phyloP scores from a whole-genome alignment of 2,888 invertebrate genomes.

The Cabera pusaria region DNA sequence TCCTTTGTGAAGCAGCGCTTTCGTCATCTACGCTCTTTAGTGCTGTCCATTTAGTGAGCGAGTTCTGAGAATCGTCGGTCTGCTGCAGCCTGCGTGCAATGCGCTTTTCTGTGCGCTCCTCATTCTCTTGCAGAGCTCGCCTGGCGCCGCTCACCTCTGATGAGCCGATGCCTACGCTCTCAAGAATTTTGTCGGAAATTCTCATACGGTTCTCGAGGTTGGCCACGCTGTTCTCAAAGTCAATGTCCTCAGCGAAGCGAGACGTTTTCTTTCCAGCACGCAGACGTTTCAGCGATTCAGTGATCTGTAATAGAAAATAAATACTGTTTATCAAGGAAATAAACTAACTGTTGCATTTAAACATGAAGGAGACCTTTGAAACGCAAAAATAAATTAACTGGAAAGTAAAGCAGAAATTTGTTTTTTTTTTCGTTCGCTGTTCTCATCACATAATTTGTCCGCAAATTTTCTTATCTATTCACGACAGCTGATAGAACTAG shows the following conservation, averaged over 20 bases:
- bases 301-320: conserved; percentile 70
- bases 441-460: conserved; percentile 19
- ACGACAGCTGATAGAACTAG: too few relatives aligned
- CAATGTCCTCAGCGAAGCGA: conserved; percentile 84
- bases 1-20: conserved; percentile 85
- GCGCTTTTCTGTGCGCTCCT: conserved; percentile 75
- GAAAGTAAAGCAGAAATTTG: conserved; percentile 4
- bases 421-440: conserved; percentile 11
- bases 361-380: too few relatives aligned
- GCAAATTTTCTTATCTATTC: conserved; percentile 16
- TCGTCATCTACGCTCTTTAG: conserved; percentile 72
- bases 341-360: too few relatives aligned
- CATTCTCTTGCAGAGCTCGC: conserved; percentile 72
- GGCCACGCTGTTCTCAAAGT: conserved; percentile 84
- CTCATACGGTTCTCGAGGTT: conserved; percentile 83
- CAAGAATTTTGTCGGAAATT: conserved; percentile 86
- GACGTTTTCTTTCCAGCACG: conserved; percentile 85
- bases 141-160: conserved; percentile 75
- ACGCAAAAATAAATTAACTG: too few relatives aligned
- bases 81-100: conserved; percentile 60
- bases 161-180: conserved; percentile 85
- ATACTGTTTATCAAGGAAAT: too few relatives aligned
- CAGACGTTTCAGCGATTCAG: conserved; percentile 83
- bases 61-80: conserved; percentile 49
- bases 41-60: conserved; percentile 86